Evolutionary conservation across 2,113 vertebrate species (phyloP).

Genomic region (Coracopsis vasa): DNA sequence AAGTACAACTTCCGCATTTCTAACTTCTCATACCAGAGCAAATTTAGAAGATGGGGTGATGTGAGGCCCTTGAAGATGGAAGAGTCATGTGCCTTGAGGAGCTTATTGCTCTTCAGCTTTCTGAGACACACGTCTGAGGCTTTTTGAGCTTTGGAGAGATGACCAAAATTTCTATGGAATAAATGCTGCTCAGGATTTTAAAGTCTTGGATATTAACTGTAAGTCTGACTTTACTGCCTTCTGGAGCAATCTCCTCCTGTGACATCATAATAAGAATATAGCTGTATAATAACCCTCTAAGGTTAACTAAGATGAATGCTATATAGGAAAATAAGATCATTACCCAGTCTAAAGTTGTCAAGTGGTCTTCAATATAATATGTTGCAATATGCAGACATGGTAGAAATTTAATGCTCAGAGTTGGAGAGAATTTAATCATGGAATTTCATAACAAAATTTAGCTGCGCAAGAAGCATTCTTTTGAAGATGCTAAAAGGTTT

Average conservation of each 20-base stretch:
- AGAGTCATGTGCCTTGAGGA: background rate
- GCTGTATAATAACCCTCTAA: background rate
- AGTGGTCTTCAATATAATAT: background rate
- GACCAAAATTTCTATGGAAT: background rate
- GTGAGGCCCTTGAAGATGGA: background rate
- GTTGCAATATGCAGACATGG: background rate
- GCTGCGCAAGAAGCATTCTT: background rate
- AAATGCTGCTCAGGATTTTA: background rate
- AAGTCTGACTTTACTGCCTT: background rate
- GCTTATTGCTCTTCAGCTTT: background rate
- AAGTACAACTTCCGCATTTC: background rate
- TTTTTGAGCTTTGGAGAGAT: background rate
- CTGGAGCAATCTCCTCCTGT: background rate
- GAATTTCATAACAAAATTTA: slow-evolving; percentile 1
- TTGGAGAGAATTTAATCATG: background rate
- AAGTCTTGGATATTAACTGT: background rate
- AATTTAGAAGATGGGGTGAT: background rate
- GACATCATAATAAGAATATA: background rate
- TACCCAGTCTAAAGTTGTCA: background rate
- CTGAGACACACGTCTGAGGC: background rate
- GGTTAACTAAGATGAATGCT: background rate
- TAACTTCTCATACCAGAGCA: background rate
- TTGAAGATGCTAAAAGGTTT: background rate
- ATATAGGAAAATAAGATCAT: background rate
- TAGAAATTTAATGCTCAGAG: background rate